Base-by-base conservation (phyloP, 2,113 vertebrate species). In the Takifugu bimaculatus region DNA sequence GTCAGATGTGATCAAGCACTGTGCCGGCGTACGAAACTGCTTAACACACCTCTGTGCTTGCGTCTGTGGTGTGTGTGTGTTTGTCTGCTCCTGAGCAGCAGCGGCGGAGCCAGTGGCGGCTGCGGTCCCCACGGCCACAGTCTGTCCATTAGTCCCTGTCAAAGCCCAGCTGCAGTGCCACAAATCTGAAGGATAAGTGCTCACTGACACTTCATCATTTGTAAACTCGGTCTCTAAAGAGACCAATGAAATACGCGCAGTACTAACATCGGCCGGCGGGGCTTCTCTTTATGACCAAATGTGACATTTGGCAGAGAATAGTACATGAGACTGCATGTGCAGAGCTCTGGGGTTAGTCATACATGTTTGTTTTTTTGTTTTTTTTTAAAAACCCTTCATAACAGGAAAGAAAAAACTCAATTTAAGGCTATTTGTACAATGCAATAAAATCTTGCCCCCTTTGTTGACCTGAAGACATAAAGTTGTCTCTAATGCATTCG, bases 81-180 rank as follows among this genome's bases (percentile, higher is more conserved):
- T 10, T 39, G 39, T 59, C 29, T 56, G 64, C 65, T 53, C 39
- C 44, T 25, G 56, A 71, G 59, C 70, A 74, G 70, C 63, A 68
- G 56, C 58, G 62, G 57, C 13, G 47, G 45, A n/a, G 45, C 13
- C 45, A 72, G 58, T 68, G 74, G 70, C 63, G 68, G 58, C 57
- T 63, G 59, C 14, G 50, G 27, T 60, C 71, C 75, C 68, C 15
- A 43, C 35, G 48, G 75, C 73, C 72, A 57, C 43, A 71, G 74
- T 56, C 68, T 68, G 42, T 60, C 79, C 65, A 85, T 85, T 78
- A 79, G 76, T 78, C 66, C 68, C 57, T 81, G 74, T 75, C 74
- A 68, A 26, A 39, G 67, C 48, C 15, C 45, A 55, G 78, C 77
- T 82, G 59, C 68, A 70, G 67, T 61, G 57, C 59, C 28, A 25